Conservation (phyloP, 1,140 invertebrate genomes). For the Drosophila mayri region DNA sequence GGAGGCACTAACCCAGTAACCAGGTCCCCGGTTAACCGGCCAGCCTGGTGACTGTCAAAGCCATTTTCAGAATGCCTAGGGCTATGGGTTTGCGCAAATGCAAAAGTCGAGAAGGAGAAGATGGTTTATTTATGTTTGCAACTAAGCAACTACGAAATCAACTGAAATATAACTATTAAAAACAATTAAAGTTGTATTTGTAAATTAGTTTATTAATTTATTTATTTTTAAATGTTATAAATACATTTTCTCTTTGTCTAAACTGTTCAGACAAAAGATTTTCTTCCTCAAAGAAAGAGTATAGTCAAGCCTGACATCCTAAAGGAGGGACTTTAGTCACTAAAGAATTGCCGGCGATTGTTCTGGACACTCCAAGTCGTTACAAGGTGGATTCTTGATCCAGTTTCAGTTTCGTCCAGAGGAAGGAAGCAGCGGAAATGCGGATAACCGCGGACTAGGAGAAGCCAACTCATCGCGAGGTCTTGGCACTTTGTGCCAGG, state of each 20-base stretch:
- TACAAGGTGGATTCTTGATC: conserved; percentile 29
- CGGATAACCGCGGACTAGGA: conserved; percentile 17
- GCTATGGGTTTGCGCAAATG: conserved; percentile 24
- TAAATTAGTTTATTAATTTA: not conserved
- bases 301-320: not conserved
- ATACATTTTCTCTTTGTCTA: not conserved
- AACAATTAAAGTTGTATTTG: not conserved
- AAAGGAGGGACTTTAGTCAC: too few species aligned
- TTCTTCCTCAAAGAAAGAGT: too few species aligned
- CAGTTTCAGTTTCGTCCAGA: conserved; percentile 5
- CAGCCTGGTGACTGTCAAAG: conserved; percentile 26
- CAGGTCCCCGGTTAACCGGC: conserved; percentile 10
- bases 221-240: not conserved
- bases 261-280: too few species aligned
- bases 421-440: conserved; percentile 7
- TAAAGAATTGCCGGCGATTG: conserved; percentile 6
- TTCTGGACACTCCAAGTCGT: conserved; percentile 16
- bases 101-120: not conserved
- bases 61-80: conserved; percentile 19
- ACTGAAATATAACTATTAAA: not conserved
- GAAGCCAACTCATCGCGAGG: conserved; percentile 19
- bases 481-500: conserved; percentile 35
- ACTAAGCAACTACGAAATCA: not conserved
- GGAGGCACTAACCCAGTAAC: conserved; percentile 15
- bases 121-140: not conserved